Evolutionary conservation across 2,888 invertebrate species (phyloP).

Genomic region (Nezara viridula): DNA sequence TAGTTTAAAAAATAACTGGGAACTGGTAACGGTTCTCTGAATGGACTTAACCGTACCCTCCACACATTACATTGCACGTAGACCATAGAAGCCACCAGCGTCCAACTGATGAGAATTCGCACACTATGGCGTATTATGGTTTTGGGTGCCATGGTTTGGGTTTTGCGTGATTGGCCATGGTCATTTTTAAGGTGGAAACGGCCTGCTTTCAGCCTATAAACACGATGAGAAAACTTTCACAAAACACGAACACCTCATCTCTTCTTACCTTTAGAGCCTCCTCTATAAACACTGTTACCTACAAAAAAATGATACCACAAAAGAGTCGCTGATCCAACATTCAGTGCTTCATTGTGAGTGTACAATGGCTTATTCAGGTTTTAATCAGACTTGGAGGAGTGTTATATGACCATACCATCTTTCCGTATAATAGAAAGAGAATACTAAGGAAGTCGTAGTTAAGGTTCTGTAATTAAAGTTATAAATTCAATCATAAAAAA

Average conservation of each 20-base stretch:
- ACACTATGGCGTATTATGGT: constrained; percentile 36
- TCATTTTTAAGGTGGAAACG: constrained; percentile 13
- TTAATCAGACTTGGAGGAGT: not conserved
- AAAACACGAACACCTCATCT: constrained; percentile 24
- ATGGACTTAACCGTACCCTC: not conserved
- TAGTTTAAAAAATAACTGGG: not conserved
- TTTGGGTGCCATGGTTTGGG: not conserved
- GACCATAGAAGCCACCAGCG: not conserved
- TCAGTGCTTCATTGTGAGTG: not conserved
- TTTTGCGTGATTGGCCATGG: constrained; percentile 20
- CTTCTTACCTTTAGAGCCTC: not conserved
- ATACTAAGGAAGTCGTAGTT: too few species aligned
- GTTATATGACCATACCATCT: not conserved
- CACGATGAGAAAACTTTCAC: constrained; percentile 35
- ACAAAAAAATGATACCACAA: not conserved
- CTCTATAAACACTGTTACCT: not conserved
- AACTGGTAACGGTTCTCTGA: not conserved
- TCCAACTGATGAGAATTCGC: not conserved
- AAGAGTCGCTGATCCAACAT: constrained; percentile 6
- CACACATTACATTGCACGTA: not conserved
- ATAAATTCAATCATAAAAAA: too few species aligned
- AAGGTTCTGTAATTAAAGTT: too few species aligned
- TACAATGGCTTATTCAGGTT: constrained; percentile 1
- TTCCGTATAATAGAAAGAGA: not conserved
- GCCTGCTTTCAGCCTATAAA: not conserved